Evolutionary conservation across 1,140 invertebrate species (phyloP).

Genomic region (Aleiodes sp.): DNA sequence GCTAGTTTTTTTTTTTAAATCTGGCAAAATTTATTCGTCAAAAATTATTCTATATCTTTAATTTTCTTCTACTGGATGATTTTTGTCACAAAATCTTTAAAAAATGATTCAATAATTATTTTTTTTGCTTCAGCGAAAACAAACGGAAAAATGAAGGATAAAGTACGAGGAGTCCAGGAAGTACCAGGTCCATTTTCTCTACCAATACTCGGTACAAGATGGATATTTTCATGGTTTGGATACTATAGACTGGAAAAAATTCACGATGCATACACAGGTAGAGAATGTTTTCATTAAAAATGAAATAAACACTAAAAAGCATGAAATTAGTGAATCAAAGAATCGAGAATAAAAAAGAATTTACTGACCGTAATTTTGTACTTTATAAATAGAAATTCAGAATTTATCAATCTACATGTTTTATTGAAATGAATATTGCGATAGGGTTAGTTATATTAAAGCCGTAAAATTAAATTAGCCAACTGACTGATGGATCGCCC

Average conservation of each 20-base stretch:
- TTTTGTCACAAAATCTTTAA: no score
- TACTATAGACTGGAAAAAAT: conserved; percentile 78
- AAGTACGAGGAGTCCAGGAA: conserved; percentile 45
- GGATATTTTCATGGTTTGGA: conserved; percentile 77
- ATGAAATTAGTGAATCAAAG: no score
- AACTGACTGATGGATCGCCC: conserved; percentile 36
- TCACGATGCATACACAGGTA: conserved; percentile 83
- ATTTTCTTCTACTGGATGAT: no score
- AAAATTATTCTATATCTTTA: not conserved
- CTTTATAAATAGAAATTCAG: not conserved
- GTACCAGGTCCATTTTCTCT: conserved; percentile 80
- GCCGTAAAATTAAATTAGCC: not conserved
- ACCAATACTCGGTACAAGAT: conserved; percentile 82
- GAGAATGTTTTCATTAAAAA: conserved; percentile 38
- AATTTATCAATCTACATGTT: not conserved
- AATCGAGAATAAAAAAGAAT: no score
- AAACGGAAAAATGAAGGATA: conserved; percentile 37
- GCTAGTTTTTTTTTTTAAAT: no score
- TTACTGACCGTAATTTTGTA: no score
- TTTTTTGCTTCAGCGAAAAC: conserved; percentile 25
- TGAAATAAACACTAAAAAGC: not conserved
- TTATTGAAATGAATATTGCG: not conserved
- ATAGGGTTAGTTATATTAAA: not conserved
- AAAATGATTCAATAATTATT: not conserved
- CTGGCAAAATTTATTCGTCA: no score